phyloP scores from a whole-genome alignment of 2,888 invertebrate species.

The Gryllus longicercus region DNA sequence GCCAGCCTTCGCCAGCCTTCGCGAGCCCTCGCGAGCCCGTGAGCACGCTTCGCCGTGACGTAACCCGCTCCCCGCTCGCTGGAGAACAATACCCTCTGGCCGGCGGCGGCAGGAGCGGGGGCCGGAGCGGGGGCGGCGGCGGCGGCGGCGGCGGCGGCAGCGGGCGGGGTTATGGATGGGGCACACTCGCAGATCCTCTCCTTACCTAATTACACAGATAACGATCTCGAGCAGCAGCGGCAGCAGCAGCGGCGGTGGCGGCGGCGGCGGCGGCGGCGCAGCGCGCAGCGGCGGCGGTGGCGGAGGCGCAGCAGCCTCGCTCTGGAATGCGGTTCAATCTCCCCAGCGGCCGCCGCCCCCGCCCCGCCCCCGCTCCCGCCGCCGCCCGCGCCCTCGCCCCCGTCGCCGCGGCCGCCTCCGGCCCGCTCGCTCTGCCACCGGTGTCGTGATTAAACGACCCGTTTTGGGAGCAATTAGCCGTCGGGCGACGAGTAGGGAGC shows the following conservation, averaged over 20 bases:
- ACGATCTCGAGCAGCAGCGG: neutral
- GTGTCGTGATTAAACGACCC: too few species aligned
- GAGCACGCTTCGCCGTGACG: too few species aligned
- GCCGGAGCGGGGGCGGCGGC: neutral
- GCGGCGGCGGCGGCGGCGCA: neutral
- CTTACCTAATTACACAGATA: constrained; percentile 17
- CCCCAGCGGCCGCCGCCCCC: neutral
- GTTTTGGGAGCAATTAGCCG: too few species aligned
- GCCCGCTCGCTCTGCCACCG: too few species aligned
- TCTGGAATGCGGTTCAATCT: constrained; percentile 17
- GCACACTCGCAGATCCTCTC: constrained; percentile 10
- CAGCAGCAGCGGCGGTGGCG: neutral
- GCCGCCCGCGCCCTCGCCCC: neutral
- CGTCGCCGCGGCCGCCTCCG: too few species aligned
- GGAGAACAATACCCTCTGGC: too few species aligned
- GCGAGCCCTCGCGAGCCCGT: too few species aligned
- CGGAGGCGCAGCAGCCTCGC: neutral
- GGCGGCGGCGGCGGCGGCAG: neutral
- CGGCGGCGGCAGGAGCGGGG: too few species aligned
- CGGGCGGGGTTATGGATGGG: neutral
- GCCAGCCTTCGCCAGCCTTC: too few species aligned
- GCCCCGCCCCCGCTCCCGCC: neutral
- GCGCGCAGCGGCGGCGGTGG: neutral
- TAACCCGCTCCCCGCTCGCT: too few species aligned
- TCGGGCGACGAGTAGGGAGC: too few species aligned